Percentiles rank a stretch among this genome's conserved stretches.
Conservation (phyloP, 2,888 invertebrate genomes). For the Diogma glabrata region DNA sequence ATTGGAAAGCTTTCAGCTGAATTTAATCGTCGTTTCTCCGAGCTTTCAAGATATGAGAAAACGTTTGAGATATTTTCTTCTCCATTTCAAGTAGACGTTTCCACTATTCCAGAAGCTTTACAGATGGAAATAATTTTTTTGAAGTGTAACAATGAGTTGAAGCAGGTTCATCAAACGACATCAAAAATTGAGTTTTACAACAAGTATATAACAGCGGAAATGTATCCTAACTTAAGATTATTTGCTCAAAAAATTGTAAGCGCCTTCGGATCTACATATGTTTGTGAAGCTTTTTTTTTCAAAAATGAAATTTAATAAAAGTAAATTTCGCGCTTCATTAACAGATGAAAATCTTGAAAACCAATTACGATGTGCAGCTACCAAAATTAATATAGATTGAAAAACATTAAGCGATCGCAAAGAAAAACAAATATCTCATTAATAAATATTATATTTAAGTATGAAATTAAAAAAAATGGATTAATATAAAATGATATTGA, state of each 20-base stretch:
- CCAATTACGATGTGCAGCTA: slow-evolving; percentile 9
- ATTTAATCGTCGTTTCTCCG: background rate
- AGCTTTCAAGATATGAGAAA: slow-evolving; percentile 6
- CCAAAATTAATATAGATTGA: too few species aligned
- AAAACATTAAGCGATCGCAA: too few species aligned
- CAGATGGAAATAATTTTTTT: slow-evolving; percentile 7
- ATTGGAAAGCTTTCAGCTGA: too few species aligned
- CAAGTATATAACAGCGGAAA: slow-evolving; percentile 6
- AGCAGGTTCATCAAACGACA: background rate
- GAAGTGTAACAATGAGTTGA: slow-evolving; percentile 8
- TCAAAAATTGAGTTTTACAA: slow-evolving; percentile 8
- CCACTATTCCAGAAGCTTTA: slow-evolving; percentile 1
- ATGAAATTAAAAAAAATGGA: too few species aligned
- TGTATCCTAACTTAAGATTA: slow-evolving; percentile 9
- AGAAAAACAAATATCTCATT: too few species aligned
- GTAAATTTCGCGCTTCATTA: slow-evolving; percentile 3
- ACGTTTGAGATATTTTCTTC: slow-evolving; percentile 2
- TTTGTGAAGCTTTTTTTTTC: slow-evolving; percentile 7
- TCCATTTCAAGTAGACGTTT: slow-evolving; percentile 4
- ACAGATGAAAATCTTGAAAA: background rate
- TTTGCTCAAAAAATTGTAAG: slow-evolving; percentile 8
- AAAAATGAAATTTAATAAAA: slow-evolving; percentile 9
- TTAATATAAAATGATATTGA: too few species aligned
- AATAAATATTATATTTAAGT: too few species aligned
- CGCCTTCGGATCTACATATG: slow-evolving; percentile 4